These are phyloP conservation scores for Proctacanthus coquilletti DNA, from an alignment of 1,140 invertebrate species.

Conservation along the genomic window DNA sequence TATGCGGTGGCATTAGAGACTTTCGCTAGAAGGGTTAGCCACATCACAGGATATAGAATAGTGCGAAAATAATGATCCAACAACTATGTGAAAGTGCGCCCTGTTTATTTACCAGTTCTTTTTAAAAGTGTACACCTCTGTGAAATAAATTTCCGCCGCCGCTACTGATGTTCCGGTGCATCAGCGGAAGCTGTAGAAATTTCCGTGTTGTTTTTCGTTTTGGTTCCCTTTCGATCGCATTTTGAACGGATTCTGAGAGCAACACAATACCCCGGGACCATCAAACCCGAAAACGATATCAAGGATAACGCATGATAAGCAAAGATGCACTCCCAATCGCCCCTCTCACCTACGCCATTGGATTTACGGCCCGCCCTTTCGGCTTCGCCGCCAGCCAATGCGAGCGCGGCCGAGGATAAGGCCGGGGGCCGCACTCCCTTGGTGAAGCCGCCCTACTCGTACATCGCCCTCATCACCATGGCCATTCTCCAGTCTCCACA, in stretches of 20 bases:
- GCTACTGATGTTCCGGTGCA: too few species aligned
- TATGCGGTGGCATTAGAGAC: too few species aligned
- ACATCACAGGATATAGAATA: too few species aligned
- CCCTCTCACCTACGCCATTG: slow-evolving; percentile 3
- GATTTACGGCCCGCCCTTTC: slow-evolving; percentile 7
- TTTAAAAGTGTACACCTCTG: too few species aligned
- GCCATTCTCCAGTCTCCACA: slow-evolving; percentile 93
- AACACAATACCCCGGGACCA: neutral
- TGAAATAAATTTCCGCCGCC: too few species aligned
- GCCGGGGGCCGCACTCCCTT: slow-evolving; percentile 22
- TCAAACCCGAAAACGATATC: neutral
- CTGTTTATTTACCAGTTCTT: too few species aligned
- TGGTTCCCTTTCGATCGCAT: neutral
- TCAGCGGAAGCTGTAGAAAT: neutral
- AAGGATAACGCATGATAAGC: too few species aligned
- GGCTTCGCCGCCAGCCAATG: slow-evolving; percentile 1
- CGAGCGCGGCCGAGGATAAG: neutral
- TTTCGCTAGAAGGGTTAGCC: too few species aligned
- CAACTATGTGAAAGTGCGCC: too few species aligned
- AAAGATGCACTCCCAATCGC: slow-evolving; percentile 2
- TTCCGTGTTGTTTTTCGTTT: neutral
- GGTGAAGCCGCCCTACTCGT: slow-evolving; percentile 94
- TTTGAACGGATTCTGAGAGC: neutral
- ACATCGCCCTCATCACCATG: slow-evolving; percentile 97
- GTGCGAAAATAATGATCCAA: too few species aligned